Base-by-base conservation (phyloP, 2,113 vertebrate genomes). In the Pandion haliaetus region DNA sequence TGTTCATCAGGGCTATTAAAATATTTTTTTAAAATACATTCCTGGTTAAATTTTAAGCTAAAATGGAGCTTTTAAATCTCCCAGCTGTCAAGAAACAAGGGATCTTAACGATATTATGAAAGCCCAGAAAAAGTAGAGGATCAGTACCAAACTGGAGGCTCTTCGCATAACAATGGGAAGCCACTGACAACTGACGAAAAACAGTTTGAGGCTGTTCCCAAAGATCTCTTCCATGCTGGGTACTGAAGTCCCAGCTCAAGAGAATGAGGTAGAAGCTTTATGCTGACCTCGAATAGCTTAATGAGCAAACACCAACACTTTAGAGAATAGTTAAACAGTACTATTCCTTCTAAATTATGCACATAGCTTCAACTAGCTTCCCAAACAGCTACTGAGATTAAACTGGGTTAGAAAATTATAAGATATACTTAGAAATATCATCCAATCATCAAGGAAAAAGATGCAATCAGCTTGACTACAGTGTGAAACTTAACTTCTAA, bases 141-240 rank as follows among this genome's bases (percentile, higher is more conserved):
- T 58, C n/a, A 15, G 16, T 84, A 54, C 32, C 36, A 89, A 88
- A 70, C 10, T 28, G 38, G 82, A 58, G 36, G 26, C 9, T 66
- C 14, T 81, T 86, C 25, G 21, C 4, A 5, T 66, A 61, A 42
- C 4, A n/a, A 4, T 10, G 38, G n/a, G 12, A 72, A 72, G 9
- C 14, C 38, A 70, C 16, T n/a, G 32, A 40, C 12, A 72, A 72
- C 13, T 26, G 38, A 76, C 3, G 40, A 69, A 66, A 79, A 36
- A 0, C 10, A 38, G 10, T 18, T 6, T 55, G 32, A 52, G 20
- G 1, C 6, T 82, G 29, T 32, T 79, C 23, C 66, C n/a, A 34
- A 52, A 82, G 28, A 24, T 38, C 23, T 87, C 55, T 88, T 58
- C 34, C 36, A 44, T n/a, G 36, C 6, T 5, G 17, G 16, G 5